These are phyloP conservation scores for Cryptotis parvus DNA, from an alignment of 2,113 vertebrate species.

Conservation along the genomic window DNA sequence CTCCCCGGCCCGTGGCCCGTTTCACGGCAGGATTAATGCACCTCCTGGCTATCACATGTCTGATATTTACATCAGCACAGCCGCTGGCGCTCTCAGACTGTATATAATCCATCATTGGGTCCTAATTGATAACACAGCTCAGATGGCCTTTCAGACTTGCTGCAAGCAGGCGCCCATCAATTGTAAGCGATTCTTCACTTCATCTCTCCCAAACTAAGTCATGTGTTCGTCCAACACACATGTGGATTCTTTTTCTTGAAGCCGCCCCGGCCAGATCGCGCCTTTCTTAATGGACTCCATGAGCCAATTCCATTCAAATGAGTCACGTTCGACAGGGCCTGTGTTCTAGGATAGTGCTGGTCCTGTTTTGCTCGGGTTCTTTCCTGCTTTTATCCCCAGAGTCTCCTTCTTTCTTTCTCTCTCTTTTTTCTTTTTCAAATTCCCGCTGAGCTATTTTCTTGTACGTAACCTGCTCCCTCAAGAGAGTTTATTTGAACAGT, in stretches of 20 bases:
- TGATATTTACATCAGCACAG: constrained; percentile 58
- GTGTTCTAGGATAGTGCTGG: constrained; percentile 41
- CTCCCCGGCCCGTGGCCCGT: constrained; percentile 44
- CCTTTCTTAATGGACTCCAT: constrained; percentile 59
- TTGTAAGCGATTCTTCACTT: constrained; percentile 70
- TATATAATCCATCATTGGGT: constrained; percentile 62
- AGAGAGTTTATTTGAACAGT: constrained; percentile 78
- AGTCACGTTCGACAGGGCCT: constrained; percentile 50
- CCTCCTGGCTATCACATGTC: constrained; percentile 53
- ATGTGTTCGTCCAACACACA: constrained; percentile 55
- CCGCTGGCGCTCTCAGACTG: constrained; percentile 37
- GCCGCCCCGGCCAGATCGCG: constrained; percentile 13
- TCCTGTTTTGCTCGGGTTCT: constrained; percentile 62
- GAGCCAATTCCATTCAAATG: constrained; percentile 56
- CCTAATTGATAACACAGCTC: constrained; percentile 62
- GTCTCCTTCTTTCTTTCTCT: constrained; percentile 20
- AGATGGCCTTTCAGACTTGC: constrained; percentile 66
- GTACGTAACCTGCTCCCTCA: constrained; percentile 64
- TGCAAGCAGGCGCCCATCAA: constrained; percentile 69
- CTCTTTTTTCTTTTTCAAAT: background rate
- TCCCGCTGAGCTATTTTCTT: constrained; percentile 81
- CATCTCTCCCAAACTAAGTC: constrained; percentile 58
- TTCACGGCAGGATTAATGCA: constrained; percentile 59
- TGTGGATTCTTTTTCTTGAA: constrained; percentile 56
- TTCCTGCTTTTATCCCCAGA: constrained; percentile 72